Evolutionary conservation across 1,140 invertebrate species (phyloP), one percentile per base, ranked within the genome.

Genomic region (Drosophila biarmipes): DNA sequence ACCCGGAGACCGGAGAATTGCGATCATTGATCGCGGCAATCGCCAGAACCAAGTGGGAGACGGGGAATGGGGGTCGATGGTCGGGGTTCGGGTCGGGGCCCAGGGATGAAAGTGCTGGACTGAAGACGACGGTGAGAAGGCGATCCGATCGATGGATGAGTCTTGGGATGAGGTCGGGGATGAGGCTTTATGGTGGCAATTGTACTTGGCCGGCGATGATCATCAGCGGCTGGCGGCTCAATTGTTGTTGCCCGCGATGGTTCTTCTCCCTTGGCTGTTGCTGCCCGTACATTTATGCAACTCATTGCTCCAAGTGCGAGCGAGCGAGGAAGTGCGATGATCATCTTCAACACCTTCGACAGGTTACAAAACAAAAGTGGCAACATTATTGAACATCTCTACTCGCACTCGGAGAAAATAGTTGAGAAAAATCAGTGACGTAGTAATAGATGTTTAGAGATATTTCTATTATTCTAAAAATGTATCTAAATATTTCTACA

Each of bases 361-460:
- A 90, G 87, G 86, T 90, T 90, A 90, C 86, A 90, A 90, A 90
- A 90, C 86, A 90, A 90, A 90, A 90, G 87, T 90, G 87, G 86
- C 86, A 90, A 90, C 87, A 90, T 90, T 90, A 90, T 90, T 90
- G 87, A 75, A 82, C 80, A 77, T 71, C 63, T 56, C 34, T 43
- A 54, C 48, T 55, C 1, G 15, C 58, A 66, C 58, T 38, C n/a
- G 0, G 15, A 43, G 42, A 66, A 63, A 62, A 19, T n/a, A 5
- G 0, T n/a, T 5, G 4, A 1, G 3, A 19, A 17, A 24, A 5
- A 4, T 24, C 24, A 21, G 1, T 46, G 12, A 1, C n/a, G 1
- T 15, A 11, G 27, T 46, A 24, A 4, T 5, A 24, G 5, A 24
- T 24, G 24, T 4, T 24, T 24, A 24, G 5, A 4, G 24, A 24